Evolutionary conservation across 2,113 vertebrate genomes (phyloP), one percentile per base, ranked within the genome.

Genomic region (Hippopotamus amphibius): DNA sequence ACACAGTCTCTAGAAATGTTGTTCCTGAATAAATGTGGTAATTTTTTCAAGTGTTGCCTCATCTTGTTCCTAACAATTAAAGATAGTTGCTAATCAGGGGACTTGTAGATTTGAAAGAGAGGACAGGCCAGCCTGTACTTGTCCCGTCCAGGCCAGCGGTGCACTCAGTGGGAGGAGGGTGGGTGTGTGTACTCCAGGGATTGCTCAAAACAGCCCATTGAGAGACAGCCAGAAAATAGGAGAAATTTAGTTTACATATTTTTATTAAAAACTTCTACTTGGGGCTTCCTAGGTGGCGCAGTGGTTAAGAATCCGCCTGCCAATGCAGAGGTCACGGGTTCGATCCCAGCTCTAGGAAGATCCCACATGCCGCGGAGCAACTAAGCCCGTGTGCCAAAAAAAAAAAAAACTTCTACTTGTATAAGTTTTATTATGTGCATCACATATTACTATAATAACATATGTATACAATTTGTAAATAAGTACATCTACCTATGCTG

Each of bases 41-140:
- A 61, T 26, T 61, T 76, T 88, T 83, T 53, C 22, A 90, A 80
- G 57, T 88, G 7, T 79, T 87, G 48, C 63, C 76, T 94, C 59
- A 63, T 87, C 48, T 80, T 84, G 10, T 88, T 80, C 76, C 30
- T 87, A 15, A 94, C 77, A 92, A 66, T 90, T 74, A 82, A 92
- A 82, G 88, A 92, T 88, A 61, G 21, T 53, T 26, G 5, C n/a
- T 88, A 50, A 41, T 93, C 63, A 80, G 13, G 26, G 28, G 30
- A 72, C 46, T 69, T 33, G 12, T 28, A 43, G 41, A 53, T 86
- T 87, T 24, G 26, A 79, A 93, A 46, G 53, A 21, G 94, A 94
- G 50, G 26, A 21, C 33, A 87, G 61, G 6, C 16, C 46, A 77
- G 37, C 14, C 37, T 94, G 17, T 57, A 28, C 66, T 53, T 88